Evolutionary conservation across 53 echinoderm and acorn worm species (phyloP).

Genomic region (Crossaster papposus): DNA sequence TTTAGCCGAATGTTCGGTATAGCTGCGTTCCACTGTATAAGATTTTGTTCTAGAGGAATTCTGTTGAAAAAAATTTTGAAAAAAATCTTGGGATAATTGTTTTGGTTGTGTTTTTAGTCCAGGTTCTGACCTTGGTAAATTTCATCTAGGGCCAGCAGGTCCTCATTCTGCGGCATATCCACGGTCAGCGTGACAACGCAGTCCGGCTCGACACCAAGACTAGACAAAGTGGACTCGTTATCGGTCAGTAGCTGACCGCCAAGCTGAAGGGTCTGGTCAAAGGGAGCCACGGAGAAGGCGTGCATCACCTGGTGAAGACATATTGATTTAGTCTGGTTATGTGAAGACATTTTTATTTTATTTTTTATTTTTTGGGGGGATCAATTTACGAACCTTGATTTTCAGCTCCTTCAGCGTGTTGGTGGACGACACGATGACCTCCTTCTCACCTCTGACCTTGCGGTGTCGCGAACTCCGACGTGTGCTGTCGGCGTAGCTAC

Average conservation of each 20-base stretch:
- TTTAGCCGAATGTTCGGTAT: no score
- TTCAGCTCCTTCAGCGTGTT: conserved; percentile 96
- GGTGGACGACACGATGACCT: conserved; percentile 87
- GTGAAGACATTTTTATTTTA: no score
- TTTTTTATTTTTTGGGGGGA: no score
- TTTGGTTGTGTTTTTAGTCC: neutral
- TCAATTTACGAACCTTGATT: conserved; percentile 63
- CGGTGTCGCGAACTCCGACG: conserved; percentile 91
- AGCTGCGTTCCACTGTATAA: no score
- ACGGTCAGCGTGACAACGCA: conserved; percentile 81
- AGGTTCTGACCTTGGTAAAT: conserved; percentile 73
- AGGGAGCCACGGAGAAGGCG: conserved; percentile 94
- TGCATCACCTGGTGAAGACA: conserved; percentile 83
- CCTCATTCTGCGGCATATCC: conserved; percentile 79
- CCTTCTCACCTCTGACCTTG: conserved; percentile 92
- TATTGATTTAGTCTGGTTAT: no score
- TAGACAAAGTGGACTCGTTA: conserved; percentile 77
- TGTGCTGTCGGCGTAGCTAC: conserved; percentile 27
- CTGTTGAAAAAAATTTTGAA: neutral
- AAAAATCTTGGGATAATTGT: neutral
- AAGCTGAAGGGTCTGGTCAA: conserved; percentile 87
- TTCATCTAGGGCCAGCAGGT: conserved; percentile 83
- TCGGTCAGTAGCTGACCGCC: conserved; percentile 72
- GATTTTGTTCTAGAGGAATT: no score
- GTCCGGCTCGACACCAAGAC: conserved; percentile 80